A percentile compares a stretch with the other conserved stretches of the same genome.
Evolutionary conservation across 1,140 invertebrate species (phyloP).

Genomic region (Drosophila repletoides): DNA sequence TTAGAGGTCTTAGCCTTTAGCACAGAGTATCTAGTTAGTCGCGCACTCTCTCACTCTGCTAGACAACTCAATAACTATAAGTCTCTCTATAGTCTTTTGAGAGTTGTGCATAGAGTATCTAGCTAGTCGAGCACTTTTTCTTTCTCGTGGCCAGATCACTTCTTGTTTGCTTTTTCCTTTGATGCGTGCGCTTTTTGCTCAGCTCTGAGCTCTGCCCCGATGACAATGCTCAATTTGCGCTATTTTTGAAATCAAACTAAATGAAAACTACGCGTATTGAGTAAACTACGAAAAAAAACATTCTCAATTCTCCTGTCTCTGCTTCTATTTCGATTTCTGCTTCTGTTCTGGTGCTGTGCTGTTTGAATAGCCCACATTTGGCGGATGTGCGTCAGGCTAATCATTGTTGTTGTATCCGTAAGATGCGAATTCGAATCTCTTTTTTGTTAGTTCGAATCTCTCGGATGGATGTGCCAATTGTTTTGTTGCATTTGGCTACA

Average conservation of each 20-base stretch:
- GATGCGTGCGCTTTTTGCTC: conserved; percentile 52
- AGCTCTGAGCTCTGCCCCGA: background rate
- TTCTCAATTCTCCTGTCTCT: conserved; percentile 35
- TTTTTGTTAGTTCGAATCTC: conserved; percentile 11
- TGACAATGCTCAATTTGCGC: conserved; percentile 68
- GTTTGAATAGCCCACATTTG: conserved; percentile 66
- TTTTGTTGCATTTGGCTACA: conserved; percentile 64
- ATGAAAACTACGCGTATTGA: conserved; percentile 40
- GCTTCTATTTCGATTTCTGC: conserved; percentile 12
- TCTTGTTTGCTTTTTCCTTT: too few species aligned
- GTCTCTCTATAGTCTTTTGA: too few species aligned
- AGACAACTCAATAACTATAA: too few species aligned
- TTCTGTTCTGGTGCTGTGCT: background rate
- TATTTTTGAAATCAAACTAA: conserved; percentile 73
- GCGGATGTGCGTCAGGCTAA: conserved; percentile 67
- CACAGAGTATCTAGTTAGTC: too few species aligned
- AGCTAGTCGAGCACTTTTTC: too few species aligned
- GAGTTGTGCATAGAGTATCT: too few species aligned
- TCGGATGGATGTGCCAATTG: conserved; percentile 57
- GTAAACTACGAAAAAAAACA: too few species aligned
- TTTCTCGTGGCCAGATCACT: too few species aligned
- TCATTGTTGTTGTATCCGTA: conserved; percentile 12
- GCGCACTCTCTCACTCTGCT: too few species aligned
- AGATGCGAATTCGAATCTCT: too few species aligned
- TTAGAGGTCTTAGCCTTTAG: too few species aligned